Base-by-base conservation (phyloP, 2,797 vertebrate genomes). In the Erpetoichthys calabaricus region DNA sequence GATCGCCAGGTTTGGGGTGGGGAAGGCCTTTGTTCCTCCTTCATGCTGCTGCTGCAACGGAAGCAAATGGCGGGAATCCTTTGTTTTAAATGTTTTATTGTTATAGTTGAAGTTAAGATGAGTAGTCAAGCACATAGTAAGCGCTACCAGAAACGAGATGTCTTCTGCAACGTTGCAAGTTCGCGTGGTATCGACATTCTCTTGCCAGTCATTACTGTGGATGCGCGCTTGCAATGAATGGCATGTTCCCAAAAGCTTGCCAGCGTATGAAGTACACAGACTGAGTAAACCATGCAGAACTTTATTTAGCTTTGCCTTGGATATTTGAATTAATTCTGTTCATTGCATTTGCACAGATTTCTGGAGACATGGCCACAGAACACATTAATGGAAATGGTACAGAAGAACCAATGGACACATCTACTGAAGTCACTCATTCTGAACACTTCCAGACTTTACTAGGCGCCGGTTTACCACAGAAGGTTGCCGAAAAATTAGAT, bases 321-420 rank as follows among this genome's bases (percentile, higher is more conserved):
- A 60, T 51, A 54, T 60, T 63, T 69, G 76, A 71, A 83, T 85
- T 84, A 82, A 87, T 86, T 81, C 84, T 81, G 77, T 80, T 85
- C 89, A 85, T 94, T 97, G 89, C 89, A 77, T 97, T 91, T 88
- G 81, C 78, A 76, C 86, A 94, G 91, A 92, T 94, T 83, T 87
- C 90, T 86, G 89, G 73, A 89, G 89, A 88, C 82, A 95, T 94
- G 94, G 91, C 91, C 81, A 86, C 91, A 70, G 94, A 97, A 85
- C 93, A 98, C 73, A 89, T 98, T 63, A 98, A 98, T 77, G 94
- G 94, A 70, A 97, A 97, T 75, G 93, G 93, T 69, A 94, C 89
- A 54, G 94, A 95, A 85, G 94, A 98, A 74, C 89, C 92, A 76
- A 94, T 96, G 93, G 95, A 98, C 81, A 93, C 90, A 62, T 87